Evolutionary conservation across 23 tunicate genomes (phyloP).

Genomic region (Phallusia fumigata): DNA sequence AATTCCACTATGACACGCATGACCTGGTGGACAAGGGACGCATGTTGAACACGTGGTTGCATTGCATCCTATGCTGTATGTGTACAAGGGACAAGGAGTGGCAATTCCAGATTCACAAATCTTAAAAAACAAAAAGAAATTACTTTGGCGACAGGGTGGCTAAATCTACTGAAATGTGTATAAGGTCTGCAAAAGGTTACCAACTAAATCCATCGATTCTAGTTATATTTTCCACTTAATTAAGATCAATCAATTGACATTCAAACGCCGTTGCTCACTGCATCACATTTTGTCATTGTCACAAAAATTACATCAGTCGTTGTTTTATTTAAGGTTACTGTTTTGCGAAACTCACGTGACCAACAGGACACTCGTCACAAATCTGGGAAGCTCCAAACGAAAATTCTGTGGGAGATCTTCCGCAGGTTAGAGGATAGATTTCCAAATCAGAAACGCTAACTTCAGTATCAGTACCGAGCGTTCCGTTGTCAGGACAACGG

Average conservation of each 20-base stretch:
- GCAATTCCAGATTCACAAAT: conserved; percentile 16
- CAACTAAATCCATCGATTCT: no score
- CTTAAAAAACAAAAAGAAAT: not conserved
- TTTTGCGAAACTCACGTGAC: conserved; percentile 30
- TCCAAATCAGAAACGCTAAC: not conserved
- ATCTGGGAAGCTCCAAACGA: conserved; percentile 3
- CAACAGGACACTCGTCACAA: conserved; percentile 16
- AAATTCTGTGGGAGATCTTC: conserved; percentile 27
- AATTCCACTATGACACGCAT: conserved; percentile 25
- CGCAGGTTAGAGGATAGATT: conserved; percentile 2
- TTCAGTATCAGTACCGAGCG: not conserved
- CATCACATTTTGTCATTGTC: no score
- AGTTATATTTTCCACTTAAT: no score
- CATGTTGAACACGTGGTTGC: conserved; percentile 25
- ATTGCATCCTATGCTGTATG: conserved; percentile 25
- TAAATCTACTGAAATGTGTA: no score
- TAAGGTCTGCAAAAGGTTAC: no score
- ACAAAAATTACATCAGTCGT: no score
- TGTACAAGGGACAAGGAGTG: conserved; percentile 8
- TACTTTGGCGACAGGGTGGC: no score
- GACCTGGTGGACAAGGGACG: conserved; percentile 22
- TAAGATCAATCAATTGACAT: no score
- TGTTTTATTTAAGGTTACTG: no score
- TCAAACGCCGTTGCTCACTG: no score
- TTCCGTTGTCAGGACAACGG: conserved; percentile 14